A percentile compares a stretch with the other conserved stretches of the same genome.
Evolutionary conservation across 2,113 vertebrate genomes (phyloP).

Genomic region (Psammodynastes pulverulentus): DNA sequence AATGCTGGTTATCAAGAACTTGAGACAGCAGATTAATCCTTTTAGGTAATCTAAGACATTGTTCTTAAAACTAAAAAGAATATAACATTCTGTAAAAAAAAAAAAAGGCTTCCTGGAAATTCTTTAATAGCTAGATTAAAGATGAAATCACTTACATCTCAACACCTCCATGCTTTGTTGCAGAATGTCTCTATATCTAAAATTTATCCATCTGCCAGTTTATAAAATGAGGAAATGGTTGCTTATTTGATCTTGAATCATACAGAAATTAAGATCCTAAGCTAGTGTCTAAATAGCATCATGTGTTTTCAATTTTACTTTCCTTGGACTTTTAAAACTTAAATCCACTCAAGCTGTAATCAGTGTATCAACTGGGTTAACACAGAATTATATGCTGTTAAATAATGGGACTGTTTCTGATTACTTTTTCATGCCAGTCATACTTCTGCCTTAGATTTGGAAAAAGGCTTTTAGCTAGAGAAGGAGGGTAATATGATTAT

Average conservation of each 20-base stretch:
- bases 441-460: conserved; percentile 26
- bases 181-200: conserved; percentile 5
- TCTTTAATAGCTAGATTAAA: neutral
- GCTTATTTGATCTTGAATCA: neutral
- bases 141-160: neutral
- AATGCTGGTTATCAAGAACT: neutral
- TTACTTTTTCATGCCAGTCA: conserved; percentile 34
- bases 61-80: conserved; percentile 32
- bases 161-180: conserved; percentile 31
- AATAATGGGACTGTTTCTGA: conserved; percentile 20
- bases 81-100: neutral
- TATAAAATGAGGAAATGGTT: neutral
- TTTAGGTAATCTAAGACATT: conserved; percentile 21
- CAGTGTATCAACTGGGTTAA: conserved; percentile 35
- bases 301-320: neutral
- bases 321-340: conserved; percentile 18
- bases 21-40: neutral
- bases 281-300: neutral
- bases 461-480: conserved; percentile 27
- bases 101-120: conserved; percentile 9
- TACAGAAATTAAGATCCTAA: conserved; percentile 18
- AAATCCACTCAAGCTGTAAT: conserved; percentile 27
- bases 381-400: conserved; percentile 23
- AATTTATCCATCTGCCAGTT: conserved; percentile 18
- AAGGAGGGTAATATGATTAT: conserved; percentile 30